Base-by-base conservation (phyloP, 2,113 vertebrate species). In the Vulpes vulpes region DNA sequence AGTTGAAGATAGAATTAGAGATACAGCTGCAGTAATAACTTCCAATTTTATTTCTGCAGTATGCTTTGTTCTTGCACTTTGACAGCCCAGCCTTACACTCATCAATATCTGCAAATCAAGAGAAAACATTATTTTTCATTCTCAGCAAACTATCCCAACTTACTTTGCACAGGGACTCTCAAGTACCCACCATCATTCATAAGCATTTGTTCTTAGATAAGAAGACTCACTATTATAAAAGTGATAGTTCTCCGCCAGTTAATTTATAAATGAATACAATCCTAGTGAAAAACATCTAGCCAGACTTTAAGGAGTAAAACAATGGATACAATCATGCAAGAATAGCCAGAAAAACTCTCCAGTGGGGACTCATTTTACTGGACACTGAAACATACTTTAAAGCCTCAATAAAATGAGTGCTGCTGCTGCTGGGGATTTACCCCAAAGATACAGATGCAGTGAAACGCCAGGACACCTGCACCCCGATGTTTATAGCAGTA, bases 61-160 rank as follows among this genome's bases (percentile, higher is more conserved):
- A 96, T 25, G 94, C 32, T 1, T 0, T 0, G 0, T 38, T 0
- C 35, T 78, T 93, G 71, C 97, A 97, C 19, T 49, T 83, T 43
- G 49, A 20, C 64, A 16, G 3, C 3, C 60, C 11, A 0, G 11
- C 22, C 1, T 1, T 0, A 73, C 97, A 98, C 59, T 98, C 97
- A 82, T 97, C 0, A 38, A 95, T 93, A 85, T 97, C 97, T 98
- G 85, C 25, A 43, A 91, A 95, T 55, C 30, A 85, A 93, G 59
- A 95, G 17, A 91, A 97, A 89, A 93, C 43, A 22, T 30, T 4
- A 9, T 15, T 25, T 60, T 84, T 79, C 51, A 38, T 59, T 87
- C 22, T 92, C 23, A 55, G 43, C 73, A 27, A 38, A 67, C 19
- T 5, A 8, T 43, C 8, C 11, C 22, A 11, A 43, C 35, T 74